Base-by-base conservation (phyloP, 2,888 invertebrate genomes). In the Pterostichus niger region DNA sequence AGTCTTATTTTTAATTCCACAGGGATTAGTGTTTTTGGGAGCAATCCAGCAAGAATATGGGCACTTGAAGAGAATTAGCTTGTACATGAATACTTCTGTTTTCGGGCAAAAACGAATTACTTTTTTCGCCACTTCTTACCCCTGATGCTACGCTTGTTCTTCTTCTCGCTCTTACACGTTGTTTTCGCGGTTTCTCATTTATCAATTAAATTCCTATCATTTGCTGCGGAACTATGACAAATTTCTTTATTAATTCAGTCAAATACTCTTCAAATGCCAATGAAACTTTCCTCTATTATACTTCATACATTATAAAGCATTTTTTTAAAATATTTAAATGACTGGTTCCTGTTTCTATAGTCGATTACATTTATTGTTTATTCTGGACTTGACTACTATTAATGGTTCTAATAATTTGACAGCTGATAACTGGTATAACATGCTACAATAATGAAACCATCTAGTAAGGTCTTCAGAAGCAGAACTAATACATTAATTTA, bases 1-100 rank as follows among this genome's bases (percentile, higher is more conserved):
- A 82, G 82, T 82, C 82, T 82, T 82, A 82, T 82, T 82, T 82
- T 82, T 82, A 82, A 82, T 75, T 82, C 82, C 61, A n/a, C 10
- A 9, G 59, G 82, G 82, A 82, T 82, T 82, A 82, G 82, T 61
- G 82, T 82, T 82, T 82, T 82, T 82, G 75, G 82, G 82, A 61
- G 61, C 75, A 82, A 82, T 82, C 82, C 82, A 82, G 75, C 82
- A 75, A 82, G 82, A 73, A 82, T 82, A 82, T 82, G 82, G 82
- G 33, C 81, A 75, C 82, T 82, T 82, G 33, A 56, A 56, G 59
- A 59, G 75, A 82, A 82, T 82, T 82, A 82, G 44, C 59, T 75
- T 61, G 82, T 82, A 82, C 82, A 82, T 82, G 75, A 82, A 82
- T 82, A 56, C 75, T 82, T 61, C 73, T 82, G 75, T 82, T 82